Conservation (phyloP, 2,113 vertebrate genomes). For the Chionis minor region DNA sequence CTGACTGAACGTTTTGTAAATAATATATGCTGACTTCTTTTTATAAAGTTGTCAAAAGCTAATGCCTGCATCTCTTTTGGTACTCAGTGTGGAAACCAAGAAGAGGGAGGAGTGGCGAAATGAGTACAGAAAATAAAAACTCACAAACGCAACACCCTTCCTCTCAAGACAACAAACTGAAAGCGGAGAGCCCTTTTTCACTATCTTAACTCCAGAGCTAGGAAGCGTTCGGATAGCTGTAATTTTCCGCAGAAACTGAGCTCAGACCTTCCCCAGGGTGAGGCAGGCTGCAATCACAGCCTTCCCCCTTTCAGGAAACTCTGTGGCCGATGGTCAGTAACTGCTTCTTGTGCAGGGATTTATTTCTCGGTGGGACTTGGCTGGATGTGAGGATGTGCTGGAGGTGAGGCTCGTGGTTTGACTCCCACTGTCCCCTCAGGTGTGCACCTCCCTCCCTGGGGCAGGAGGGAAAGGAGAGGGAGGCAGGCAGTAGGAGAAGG, state of each 20-base stretch:
- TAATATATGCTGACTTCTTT: background rate
- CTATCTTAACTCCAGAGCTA: background rate
- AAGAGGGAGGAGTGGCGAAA: background rate
- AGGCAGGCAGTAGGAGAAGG: background rate
- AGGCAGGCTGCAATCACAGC: background rate
- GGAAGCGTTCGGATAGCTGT: background rate
- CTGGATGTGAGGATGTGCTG: background rate
- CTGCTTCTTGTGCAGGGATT: background rate
- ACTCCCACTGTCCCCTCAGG: background rate
- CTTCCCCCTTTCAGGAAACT: background rate
- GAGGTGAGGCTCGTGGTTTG: background rate
- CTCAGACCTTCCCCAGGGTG: background rate
- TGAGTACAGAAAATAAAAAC: background rate
- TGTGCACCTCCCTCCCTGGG: background rate
- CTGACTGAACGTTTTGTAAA: background rate
- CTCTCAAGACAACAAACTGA: background rate
- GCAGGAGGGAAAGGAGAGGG: background rate
- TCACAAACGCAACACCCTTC: background rate
- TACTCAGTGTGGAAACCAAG: background rate
- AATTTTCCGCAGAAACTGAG: background rate
- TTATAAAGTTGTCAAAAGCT: background rate
- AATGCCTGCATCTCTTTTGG: background rate
- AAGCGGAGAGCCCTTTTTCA: background rate
- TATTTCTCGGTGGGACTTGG: background rate
- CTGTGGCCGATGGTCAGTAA: background rate